These are phyloP conservation scores for Dromas ardeola DNA, from an alignment of 2,113 vertebrate species.

Conservation along the genomic window DNA sequence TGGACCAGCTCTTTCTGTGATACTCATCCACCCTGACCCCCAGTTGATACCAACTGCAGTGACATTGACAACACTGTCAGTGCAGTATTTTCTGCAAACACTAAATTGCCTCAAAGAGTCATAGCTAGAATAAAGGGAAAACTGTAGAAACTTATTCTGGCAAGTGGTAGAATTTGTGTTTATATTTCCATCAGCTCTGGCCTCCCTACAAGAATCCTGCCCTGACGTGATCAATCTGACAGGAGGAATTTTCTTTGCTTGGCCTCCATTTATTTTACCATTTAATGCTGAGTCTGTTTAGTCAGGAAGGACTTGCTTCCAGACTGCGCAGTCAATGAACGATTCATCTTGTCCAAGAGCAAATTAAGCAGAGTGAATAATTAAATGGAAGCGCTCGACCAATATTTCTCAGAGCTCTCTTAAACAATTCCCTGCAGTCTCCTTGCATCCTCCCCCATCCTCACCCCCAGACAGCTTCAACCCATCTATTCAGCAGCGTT, in stretches of 20 bases:
- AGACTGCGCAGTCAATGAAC: slow-evolving; percentile 37
- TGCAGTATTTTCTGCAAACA: background rate
- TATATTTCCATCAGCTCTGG: slow-evolving; percentile 33
- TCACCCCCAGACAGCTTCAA: background rate
- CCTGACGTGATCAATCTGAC: slow-evolving; percentile 24
- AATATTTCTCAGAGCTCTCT: slow-evolving; percentile 51
- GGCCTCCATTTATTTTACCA: slow-evolving; percentile 49
- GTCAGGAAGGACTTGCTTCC: slow-evolving; percentile 55
- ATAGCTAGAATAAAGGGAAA: background rate
- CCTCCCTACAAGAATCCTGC: background rate
- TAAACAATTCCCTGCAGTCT: slow-evolving; percentile 44
- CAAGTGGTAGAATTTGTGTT: background rate
- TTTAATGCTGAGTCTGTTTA: slow-evolving; percentile 48
- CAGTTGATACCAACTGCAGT: background rate
- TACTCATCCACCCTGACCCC: background rate
- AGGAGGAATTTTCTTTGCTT: slow-evolving; percentile 32
- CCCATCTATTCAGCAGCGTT: background rate
- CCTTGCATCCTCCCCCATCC: background rate
- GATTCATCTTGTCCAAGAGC: slow-evolving; percentile 63
- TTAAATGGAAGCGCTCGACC: slow-evolving; percentile 60
- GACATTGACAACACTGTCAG: background rate
- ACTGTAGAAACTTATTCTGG: background rate
- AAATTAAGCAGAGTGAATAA: slow-evolving; percentile 70
- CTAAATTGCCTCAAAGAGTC: background rate
- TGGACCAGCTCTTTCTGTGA: background rate